These are phyloP conservation scores for Apostichopus japonicus DNA, from an alignment of 35 echinoderm and acorn worm species.

Conservation along the genomic window DNA sequence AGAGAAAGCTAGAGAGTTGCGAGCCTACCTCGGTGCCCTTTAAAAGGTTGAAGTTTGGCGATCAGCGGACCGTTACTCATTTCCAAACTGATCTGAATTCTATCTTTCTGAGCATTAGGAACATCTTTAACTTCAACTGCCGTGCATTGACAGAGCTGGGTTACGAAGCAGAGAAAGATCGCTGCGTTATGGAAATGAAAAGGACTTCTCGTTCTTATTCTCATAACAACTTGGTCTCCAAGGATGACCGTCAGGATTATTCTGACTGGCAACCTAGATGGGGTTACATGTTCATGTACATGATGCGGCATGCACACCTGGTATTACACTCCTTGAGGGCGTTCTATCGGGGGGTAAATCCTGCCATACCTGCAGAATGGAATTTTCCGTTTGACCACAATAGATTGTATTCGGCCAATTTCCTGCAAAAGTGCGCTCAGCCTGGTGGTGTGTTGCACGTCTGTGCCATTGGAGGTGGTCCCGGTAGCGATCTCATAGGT, in stretches of 20 bases:
- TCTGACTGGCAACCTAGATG: conserved; percentile 15
- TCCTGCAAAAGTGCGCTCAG: conserved; percentile 14
- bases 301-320: conserved; percentile 48
- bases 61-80: background rate
- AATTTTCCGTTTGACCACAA: conserved; percentile 29
- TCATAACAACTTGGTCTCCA: background rate
- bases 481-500: conserved; percentile 49
- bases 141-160: background rate
- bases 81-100: conserved; percentile 8
- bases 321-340: conserved; percentile 1
- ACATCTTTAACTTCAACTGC: background rate
- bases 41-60: background rate
- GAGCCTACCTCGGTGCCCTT: background rate
- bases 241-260: background rate
- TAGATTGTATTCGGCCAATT: background rate
- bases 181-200: background rate
- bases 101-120: background rate
- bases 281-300: conserved; percentile 52
- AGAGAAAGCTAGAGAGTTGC: background rate
- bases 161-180: background rate
- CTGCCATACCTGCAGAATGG: background rate
- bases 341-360: background rate
- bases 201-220: background rate
- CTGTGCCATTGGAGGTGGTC: conserved; percentile 32
- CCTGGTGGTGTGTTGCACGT: conserved; percentile 20